Base-by-base conservation (phyloP, 2,888 invertebrate species). In the Steinernema scapterisci region DNA sequence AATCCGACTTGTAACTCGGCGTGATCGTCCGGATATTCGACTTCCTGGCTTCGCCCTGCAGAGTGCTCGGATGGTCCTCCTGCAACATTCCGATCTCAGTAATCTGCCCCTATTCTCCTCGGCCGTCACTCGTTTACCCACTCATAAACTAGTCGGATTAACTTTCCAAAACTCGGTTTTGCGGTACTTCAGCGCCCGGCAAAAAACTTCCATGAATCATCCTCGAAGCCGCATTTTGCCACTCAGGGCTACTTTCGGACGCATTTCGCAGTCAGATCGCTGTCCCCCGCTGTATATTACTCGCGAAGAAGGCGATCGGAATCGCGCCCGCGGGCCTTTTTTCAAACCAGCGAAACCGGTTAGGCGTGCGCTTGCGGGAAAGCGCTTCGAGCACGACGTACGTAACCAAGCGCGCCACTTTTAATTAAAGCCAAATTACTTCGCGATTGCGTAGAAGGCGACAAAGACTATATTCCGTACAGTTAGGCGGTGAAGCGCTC, bases 1-100 rank as follows among this genome's bases (percentile, higher is more conserved):
- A 84, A 51, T 81, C 82, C 21, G 80, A 75, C 77, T 86, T 86
- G 77, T 85, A 86, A 76, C 78, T 81, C 70, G 86, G 86, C 3
- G 86, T 85, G 75, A 86, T 84, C 38, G 83, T 80, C 54, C 79
- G 76, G 56, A 84, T 78, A 25, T 78, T 78, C 52, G 77, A 72
- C 76, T 75, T 77, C 51, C 56, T 71, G 71, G 72, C 74, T 70
- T 25, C 63, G 11, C 63, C 63, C 27, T 63, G 63, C 63, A 63
- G 31, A 5, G 63, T 63, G 63, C 63, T 63, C 63, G 63, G 63
- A 7, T 63, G 63, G 38, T 63, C 63, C 63, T 63, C 63, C 63
- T 63, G 63, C 63, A 63, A 63, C 63, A 63, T 11, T 54, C n/a
- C 54, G 25, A 11, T 54, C 54, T 48, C 48, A 48, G n/a, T n/a